Conservation (phyloP, 2,113 vertebrate genomes). For the Plecotus auritus region DNA sequence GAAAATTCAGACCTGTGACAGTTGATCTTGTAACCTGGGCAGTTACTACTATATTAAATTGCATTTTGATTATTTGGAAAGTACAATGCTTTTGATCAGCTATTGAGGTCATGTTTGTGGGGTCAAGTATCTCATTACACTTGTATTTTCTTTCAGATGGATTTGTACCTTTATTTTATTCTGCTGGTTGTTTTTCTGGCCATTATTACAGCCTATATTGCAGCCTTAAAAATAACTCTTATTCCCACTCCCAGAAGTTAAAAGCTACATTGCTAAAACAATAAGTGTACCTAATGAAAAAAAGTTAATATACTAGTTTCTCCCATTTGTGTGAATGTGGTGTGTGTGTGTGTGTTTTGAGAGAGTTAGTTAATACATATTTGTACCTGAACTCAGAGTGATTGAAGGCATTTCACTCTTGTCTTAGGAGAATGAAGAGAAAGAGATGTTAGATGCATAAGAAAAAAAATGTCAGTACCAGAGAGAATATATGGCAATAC, state of each 20-base stretch:
- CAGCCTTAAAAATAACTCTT: slow-evolving; percentile 60
- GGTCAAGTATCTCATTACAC: slow-evolving; percentile 71
- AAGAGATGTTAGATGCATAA: background rate
- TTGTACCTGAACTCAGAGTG: background rate
- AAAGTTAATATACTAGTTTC: slow-evolving; percentile 45
- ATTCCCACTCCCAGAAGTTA: slow-evolving; percentile 39
- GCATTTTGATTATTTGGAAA: slow-evolving; percentile 63
- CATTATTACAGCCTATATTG: slow-evolving; percentile 47
- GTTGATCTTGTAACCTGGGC: slow-evolving; percentile 62
- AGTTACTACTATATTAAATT: slow-evolving; percentile 62
- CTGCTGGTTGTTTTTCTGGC: slow-evolving; percentile 63
- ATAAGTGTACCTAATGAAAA: slow-evolving; percentile 51
- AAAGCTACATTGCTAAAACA: slow-evolving; percentile 31
- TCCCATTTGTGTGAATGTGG: background rate
- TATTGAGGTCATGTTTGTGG: slow-evolving; percentile 44
- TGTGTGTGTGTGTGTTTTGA: background rate
- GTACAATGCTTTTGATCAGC: slow-evolving; percentile 65
- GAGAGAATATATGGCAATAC: background rate
- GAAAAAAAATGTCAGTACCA: background rate
- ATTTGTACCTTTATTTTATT: slow-evolving; percentile 65
- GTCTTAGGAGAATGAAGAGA: background rate
- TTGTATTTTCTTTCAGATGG: slow-evolving; percentile 65
- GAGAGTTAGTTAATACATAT: background rate
- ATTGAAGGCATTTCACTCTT: background rate
- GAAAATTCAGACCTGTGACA: slow-evolving; percentile 51